Conservation (phyloP, 1,140 invertebrate species). For the Cataglyphis hispanica region DNA sequence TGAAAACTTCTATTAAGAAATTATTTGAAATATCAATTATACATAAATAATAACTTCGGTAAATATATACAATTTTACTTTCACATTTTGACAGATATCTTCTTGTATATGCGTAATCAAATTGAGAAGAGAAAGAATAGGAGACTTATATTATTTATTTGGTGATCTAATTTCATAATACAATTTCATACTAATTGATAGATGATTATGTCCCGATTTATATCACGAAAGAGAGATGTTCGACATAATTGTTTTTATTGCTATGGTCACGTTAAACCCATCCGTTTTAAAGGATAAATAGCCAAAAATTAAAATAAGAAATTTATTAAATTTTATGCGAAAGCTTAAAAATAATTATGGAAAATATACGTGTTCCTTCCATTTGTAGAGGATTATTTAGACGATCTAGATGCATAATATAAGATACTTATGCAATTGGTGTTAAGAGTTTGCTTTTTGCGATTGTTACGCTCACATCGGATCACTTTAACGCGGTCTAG, state of each 20-base stretch:
- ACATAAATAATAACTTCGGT: too few relatives aligned
- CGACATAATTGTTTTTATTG: background rate
- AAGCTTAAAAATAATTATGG: constrained; percentile 5
- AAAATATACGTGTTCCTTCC: background rate
- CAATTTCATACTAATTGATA: background rate
- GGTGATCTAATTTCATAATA: background rate
- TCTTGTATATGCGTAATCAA: background rate
- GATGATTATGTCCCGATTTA: background rate
- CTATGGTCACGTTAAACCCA: constrained; percentile 36
- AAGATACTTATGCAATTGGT: constrained; percentile 40
- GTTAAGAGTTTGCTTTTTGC: constrained; percentile 38
- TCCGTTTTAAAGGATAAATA: constrained; percentile 36
- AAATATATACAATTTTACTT: background rate
- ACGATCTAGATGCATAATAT: constrained; percentile 27
- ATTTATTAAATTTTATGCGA: constrained; percentile 21
- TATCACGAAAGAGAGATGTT: background rate
- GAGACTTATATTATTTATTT: background rate
- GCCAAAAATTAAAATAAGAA: background rate
- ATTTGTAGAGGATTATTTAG: background rate
- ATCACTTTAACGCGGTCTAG: constrained; percentile 57
- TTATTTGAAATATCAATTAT: too few relatives aligned
- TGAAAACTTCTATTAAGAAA: background rate
- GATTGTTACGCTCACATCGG: constrained; percentile 7
- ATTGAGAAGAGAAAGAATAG: background rate
- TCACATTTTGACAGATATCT: constrained; percentile 2